Evolutionary conservation across 2,888 invertebrate species (phyloP).

Genomic region (Tupiocoris notatus): DNA sequence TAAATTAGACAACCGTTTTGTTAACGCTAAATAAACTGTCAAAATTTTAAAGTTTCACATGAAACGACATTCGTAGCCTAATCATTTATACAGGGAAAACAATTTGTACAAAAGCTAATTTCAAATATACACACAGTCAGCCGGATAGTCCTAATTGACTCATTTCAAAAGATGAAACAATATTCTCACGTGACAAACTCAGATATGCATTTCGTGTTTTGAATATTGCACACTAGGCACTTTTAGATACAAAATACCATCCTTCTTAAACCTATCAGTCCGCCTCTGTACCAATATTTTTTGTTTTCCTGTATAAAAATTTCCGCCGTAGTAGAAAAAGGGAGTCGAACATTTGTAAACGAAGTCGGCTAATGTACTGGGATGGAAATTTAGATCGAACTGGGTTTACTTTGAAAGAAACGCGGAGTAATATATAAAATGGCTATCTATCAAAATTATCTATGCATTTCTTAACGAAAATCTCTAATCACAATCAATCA

Average conservation of each 20-base stretch:
- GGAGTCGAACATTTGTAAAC: background rate
- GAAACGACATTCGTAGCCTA: background rate
- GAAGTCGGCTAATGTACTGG: background rate
- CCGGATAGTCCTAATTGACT: conserved; percentile 34
- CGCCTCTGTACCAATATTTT: conserved; percentile 6
- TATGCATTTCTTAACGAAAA: conserved; percentile 13
- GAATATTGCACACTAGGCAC: conserved; percentile 42
- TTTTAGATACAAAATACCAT: conserved; percentile 34
- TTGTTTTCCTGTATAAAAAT: background rate
- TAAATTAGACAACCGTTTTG: background rate
- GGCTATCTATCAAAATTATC: background rate
- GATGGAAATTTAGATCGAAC: too few relatives aligned
- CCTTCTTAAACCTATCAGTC: conserved; percentile 40
- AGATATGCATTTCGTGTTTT: conserved; percentile 37
- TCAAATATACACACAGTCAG: conserved; percentile 4
- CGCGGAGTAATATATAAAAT: background rate
- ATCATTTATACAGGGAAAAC: background rate
- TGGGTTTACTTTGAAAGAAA: background rate
- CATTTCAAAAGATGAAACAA: background rate
- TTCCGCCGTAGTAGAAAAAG: background rate
- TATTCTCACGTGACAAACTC: background rate
- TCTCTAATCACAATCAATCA: conserved; percentile 41
- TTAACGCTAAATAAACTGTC: background rate
- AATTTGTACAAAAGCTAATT: background rate
- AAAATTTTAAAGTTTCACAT: background rate